A percentile compares a stretch with the other conserved stretches of the same genome.
Conservation (phyloP, 2,888 invertebrate genomes). For the Pyrrhosoma nymphula region DNA sequence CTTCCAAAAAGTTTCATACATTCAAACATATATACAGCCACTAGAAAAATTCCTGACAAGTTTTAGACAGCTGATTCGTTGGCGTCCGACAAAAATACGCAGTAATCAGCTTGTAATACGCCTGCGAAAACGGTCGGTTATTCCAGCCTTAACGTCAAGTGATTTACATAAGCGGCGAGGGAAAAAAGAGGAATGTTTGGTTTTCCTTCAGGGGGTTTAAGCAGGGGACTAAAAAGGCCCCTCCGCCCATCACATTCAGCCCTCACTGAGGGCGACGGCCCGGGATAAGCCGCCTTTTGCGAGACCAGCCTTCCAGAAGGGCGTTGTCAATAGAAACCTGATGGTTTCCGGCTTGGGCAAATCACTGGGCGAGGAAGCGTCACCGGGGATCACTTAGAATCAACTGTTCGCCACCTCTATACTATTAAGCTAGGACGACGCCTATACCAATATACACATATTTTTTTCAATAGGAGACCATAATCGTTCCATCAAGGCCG, state of each 20-base stretch:
- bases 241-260: neutral
- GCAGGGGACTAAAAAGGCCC: neutral
- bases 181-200: neutral
- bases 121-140: neutral
- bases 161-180: neutral
- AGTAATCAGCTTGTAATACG: neutral
- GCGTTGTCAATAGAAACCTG: neutral
- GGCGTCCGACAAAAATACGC: no score
- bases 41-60: no score
- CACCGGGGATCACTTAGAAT: neutral
- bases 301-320: neutral
- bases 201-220: neutral
- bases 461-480: constrained; percentile 18
- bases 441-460: neutral
- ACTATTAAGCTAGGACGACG: neutral
- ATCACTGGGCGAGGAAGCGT: neutral
- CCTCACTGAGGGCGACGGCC: neutral
- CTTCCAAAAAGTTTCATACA: no score
- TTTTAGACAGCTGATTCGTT: no score
- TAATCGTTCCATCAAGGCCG: neutral
- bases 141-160: neutral
- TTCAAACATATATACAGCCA: no score
- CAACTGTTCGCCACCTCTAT: neutral
- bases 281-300: neutral
- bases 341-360: constrained; percentile 16